Evolutionary conservation across 2,888 invertebrate genomes (phyloP).

Genomic region (Mayetiola destructor): DNA sequence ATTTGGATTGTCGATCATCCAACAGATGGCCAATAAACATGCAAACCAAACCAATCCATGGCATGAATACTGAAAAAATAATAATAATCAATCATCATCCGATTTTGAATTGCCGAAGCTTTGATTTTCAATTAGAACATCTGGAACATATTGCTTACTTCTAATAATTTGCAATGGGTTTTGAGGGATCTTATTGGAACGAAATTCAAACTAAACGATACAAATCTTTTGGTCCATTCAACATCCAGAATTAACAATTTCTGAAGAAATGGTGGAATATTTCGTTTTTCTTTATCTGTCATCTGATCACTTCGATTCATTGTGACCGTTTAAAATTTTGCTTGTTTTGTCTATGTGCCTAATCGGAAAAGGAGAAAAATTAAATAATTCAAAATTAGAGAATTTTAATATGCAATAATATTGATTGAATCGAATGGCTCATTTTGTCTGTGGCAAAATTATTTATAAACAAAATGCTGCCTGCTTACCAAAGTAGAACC

Average conservation of each 20-base stretch:
- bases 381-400: no score
- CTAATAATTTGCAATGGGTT: conserved; percentile 28
- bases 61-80: conserved; percentile 53
- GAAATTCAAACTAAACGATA: conserved; percentile 26
- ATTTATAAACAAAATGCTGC: no score
- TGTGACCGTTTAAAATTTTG: no score
- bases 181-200: conserved; percentile 27
- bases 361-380: not conserved
- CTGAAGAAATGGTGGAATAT: conserved; percentile 16
- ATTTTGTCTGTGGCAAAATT: no score
- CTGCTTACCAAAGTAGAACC: no score
- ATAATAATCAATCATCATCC: conserved; percentile 14
- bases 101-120: not conserved
- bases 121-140: not conserved
- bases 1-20: conserved; percentile 52
- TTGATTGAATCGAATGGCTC: no score
- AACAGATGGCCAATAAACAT: conserved; percentile 60
- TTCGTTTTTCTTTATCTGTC: conserved; percentile 3
- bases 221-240: conserved; percentile 26
- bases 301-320: no score
- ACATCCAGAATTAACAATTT: conserved; percentile 27
- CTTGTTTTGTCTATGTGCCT: conserved; percentile 3
- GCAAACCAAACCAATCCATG: conserved; percentile 80
- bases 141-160: conserved; percentile 18
- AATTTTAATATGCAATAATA: no score